Percentiles rank a stretch among this genome's conserved stretches.
phyloP scores from a whole-genome alignment of 2,113 vertebrate genomes.

The Atrichornis clamosus region DNA sequence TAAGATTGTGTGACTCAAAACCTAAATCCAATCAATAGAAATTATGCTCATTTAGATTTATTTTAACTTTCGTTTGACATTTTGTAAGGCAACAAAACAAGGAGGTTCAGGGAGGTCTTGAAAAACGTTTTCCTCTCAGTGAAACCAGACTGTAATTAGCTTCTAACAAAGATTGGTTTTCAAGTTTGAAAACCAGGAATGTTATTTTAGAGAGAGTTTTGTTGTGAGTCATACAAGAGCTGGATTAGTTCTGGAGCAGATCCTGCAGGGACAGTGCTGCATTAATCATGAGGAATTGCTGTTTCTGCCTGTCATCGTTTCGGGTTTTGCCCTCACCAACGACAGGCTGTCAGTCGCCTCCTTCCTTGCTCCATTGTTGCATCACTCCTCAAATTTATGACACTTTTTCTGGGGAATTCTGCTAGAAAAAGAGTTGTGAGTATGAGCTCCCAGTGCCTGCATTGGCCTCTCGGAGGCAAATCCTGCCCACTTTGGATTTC shows the following conservation, averaged over 20 bases:
- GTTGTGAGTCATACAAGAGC: background rate
- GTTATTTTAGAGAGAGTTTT: background rate
- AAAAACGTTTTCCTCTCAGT: background rate
- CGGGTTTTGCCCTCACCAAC: background rate
- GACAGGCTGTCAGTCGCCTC: background rate
- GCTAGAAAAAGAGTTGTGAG: background rate
- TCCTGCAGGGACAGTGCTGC: background rate
- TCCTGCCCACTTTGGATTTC: background rate
- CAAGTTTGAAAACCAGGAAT: background rate
- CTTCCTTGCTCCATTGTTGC: background rate
- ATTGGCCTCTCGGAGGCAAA: background rate
- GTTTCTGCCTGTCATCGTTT: background rate
- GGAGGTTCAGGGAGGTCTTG: background rate
- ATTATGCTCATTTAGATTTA: background rate
- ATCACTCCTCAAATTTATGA: background rate
- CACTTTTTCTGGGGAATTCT: background rate
- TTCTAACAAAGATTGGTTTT: background rate
- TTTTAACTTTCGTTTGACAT: background rate
- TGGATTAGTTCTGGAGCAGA: background rate
- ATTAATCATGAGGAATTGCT: background rate
- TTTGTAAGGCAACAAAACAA: background rate
- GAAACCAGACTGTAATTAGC: background rate
- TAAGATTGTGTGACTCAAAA: background rate
- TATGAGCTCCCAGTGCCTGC: background rate
- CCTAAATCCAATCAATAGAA: background rate